phyloP scores from a whole-genome alignment of 1,140 invertebrate species.

The Hermetia illucens region DNA sequence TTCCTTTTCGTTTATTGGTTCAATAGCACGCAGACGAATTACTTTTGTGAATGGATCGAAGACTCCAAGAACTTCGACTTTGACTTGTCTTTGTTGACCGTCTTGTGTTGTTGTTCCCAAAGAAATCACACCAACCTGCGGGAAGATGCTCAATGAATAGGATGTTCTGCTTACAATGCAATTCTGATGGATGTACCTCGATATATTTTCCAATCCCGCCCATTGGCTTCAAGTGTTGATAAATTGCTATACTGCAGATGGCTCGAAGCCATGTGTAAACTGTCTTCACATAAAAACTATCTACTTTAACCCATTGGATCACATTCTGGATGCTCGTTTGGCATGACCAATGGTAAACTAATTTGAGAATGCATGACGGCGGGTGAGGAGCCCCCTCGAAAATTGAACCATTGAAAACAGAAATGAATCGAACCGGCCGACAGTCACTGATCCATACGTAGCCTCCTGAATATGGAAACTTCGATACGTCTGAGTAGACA shows the following conservation, averaged over 20 bases:
- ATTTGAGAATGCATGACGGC: slow-evolving; percentile 62
- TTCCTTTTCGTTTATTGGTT: slow-evolving; percentile 60
- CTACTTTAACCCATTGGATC: slow-evolving; percentile 74
- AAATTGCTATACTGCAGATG: slow-evolving; percentile 60
- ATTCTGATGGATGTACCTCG: slow-evolving; percentile 38
- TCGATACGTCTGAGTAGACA: slow-evolving; percentile 69
- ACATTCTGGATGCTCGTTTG: slow-evolving; percentile 79
- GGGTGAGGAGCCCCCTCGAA: slow-evolving; percentile 71
- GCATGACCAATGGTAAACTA: slow-evolving; percentile 82
- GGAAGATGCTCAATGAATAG: too few relatives aligned
- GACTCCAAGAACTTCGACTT: slow-evolving; percentile 79
- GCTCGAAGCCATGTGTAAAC: slow-evolving; percentile 65
- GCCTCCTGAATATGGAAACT: slow-evolving; percentile 72
- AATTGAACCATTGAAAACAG: slow-evolving; percentile 72
- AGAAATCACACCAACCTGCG: slow-evolving; percentile 67
- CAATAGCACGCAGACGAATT: slow-evolving; percentile 63
- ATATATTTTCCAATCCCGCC: slow-evolving; percentile 52
- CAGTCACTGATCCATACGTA: slow-evolving; percentile 82
- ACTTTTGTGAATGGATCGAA: slow-evolving; percentile 58
- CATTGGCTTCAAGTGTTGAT: slow-evolving; percentile 53
- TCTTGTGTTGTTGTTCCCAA: slow-evolving; percentile 77
- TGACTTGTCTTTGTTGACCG: slow-evolving; percentile 65
- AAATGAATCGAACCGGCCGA: slow-evolving; percentile 66
- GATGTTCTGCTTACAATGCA: too few relatives aligned
- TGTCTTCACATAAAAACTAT: slow-evolving; percentile 58